Evolutionary conservation across 2,888 invertebrate species (phyloP).

Genomic region (Dromius quadrimaculatus): DNA sequence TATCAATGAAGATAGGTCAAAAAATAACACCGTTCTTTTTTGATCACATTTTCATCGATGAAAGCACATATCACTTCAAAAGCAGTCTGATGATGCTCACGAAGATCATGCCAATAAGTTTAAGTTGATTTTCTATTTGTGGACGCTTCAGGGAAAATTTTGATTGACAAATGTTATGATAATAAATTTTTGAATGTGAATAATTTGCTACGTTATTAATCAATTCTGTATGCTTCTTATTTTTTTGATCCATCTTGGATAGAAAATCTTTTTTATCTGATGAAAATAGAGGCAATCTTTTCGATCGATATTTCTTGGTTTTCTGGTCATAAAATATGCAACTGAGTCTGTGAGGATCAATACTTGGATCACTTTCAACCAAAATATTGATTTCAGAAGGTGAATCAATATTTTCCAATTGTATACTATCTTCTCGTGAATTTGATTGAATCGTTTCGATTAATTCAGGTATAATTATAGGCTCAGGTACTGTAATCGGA

Average conservation of each 20-base stretch:
- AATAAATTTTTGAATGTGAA: conserved; percentile 54
- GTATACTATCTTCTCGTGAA: conserved; percentile 30
- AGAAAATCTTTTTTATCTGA: conserved; percentile 48
- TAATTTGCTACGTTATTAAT: conserved; percentile 54
- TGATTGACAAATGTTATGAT: conserved; percentile 55
- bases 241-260: conserved; percentile 52
- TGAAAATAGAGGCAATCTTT: conserved; percentile 53
- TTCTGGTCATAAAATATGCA: conserved; percentile 52
- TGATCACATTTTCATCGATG: conserved; percentile 57
- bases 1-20: conserved; percentile 56
- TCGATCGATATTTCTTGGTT: conserved; percentile 43
- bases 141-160: conserved; percentile 53
- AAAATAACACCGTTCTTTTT: conserved; percentile 58
- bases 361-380: conserved; percentile 46
- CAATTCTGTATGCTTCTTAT: conserved; percentile 54
- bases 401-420: conserved; percentile 52
- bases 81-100: conserved; percentile 56
- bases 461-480: neutral
- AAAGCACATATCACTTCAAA: conserved; percentile 56
- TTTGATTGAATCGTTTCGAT: conserved; percentile 1
- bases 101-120: conserved; percentile 57
- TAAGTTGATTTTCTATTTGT: conserved; percentile 53
- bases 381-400: conserved; percentile 50
- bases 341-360: conserved; percentile 13
- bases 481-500: no score